phyloP scores from a whole-genome alignment of 2,113 vertebrate species.

The Cyrtonyx montezumae region DNA sequence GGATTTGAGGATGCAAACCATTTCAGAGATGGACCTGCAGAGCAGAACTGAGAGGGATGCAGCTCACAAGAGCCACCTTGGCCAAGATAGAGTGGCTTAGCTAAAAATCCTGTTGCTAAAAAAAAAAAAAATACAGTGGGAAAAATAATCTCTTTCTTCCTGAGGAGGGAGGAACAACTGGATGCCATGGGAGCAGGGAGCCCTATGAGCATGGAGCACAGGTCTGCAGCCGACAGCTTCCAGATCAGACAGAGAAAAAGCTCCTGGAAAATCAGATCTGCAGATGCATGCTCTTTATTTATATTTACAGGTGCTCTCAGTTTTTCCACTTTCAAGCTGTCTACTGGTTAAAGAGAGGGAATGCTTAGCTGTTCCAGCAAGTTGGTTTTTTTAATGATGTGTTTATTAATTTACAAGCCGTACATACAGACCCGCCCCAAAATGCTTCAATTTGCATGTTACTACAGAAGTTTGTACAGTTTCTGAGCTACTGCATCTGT shows the following conservation, averaged over 20 bases:
- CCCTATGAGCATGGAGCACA: background rate
- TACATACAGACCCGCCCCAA: background rate
- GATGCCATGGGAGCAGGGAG: too few species aligned
- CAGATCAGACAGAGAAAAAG: background rate
- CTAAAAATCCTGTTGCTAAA: background rate
- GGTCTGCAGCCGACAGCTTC: background rate
- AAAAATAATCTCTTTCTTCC: background rate
- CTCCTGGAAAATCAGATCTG: background rate
- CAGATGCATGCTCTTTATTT: background rate
- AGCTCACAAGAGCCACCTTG: fast-evolving
- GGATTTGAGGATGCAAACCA: too few species aligned
- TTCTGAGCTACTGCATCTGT: background rate
- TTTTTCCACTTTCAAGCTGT: background rate
- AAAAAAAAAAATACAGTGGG: background rate
- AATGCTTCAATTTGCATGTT: background rate
- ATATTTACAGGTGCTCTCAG: background rate
- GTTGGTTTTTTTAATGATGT: background rate
- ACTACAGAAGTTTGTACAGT: background rate
- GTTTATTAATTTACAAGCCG: background rate
- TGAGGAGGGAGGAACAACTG: background rate
- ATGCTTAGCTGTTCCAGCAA: background rate
- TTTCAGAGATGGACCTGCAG: background rate
- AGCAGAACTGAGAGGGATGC: background rate
- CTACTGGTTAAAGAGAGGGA: background rate
- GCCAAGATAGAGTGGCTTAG: fast-evolving